A percentile compares a stretch with the other conserved stretches of the same genome.
phyloP scores from a whole-genome alignment of 2,113 vertebrate genomes.

The Lota lota region DNA sequence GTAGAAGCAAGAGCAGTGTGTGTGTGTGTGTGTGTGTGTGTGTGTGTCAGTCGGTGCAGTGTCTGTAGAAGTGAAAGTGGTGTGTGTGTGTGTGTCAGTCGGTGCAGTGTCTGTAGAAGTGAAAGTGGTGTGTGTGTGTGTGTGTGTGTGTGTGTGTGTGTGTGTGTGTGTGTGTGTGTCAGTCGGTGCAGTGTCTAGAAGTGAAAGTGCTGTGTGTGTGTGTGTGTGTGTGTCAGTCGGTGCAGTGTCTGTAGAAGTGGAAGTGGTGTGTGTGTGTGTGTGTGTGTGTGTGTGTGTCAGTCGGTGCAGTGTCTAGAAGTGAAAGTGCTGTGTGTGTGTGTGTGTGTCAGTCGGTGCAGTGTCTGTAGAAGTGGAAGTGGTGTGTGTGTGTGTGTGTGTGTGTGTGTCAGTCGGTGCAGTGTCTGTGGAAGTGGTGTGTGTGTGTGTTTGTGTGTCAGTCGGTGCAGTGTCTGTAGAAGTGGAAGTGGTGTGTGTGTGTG shows the following conservation, averaged over 20 bases:
- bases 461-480: slow-evolving; percentile 87
- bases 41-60: slow-evolving; percentile 63
- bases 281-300: neutral
- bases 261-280: too few relatives aligned
- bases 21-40: slow-evolving; percentile 1
- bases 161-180: too few relatives aligned
- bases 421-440: slow-evolving; percentile 85
- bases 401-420: slow-evolving; percentile 64
- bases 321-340: slow-evolving; percentile 85
- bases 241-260: slow-evolving; percentile 88
- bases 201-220: too few relatives aligned
- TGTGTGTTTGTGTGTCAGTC: slow-evolving; percentile 11
- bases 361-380: slow-evolving; percentile 88
- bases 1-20: slow-evolving; percentile 76
- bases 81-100: slow-evolving; percentile 76
- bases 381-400: slow-evolving; percentile 75
- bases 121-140: slow-evolving; percentile 83
- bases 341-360: slow-evolving; percentile 71
- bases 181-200: slow-evolving; percentile 84
- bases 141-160: slow-evolving; percentile 35
- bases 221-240: slow-evolving; percentile 27
- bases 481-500: slow-evolving; percentile 84
- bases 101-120: slow-evolving; percentile 87
- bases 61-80: slow-evolving; percentile 88
- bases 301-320: slow-evolving; percentile 85